Conservation (phyloP, 2,113 vertebrate genomes). For the Polypterus senegalus region DNA sequence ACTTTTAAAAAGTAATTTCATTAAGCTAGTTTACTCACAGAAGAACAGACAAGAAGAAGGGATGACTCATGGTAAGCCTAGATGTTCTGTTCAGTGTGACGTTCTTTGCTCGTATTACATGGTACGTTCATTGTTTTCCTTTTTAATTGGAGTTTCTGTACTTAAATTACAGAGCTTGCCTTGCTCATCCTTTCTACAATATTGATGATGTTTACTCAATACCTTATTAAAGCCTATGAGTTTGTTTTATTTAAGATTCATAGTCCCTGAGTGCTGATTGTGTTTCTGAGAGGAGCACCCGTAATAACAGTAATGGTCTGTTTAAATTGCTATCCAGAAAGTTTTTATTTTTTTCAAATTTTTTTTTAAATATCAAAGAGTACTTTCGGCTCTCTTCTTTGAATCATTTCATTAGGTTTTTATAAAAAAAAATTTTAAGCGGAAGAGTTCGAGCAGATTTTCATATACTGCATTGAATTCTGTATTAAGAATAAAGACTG, state of each 20-base stretch:
- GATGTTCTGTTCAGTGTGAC: slow-evolving; percentile 29
- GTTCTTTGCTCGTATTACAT: slow-evolving; percentile 33
- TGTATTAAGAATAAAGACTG: too few species aligned
- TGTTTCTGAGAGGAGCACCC: slow-evolving; percentile 31
- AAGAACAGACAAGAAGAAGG: slow-evolving; percentile 30
- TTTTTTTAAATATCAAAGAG: too few species aligned
- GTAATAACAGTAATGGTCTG: background rate
- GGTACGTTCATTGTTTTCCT: slow-evolving; percentile 25
- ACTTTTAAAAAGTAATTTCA: slow-evolving; percentile 23
- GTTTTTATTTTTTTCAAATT: background rate
- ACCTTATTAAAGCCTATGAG: background rate
- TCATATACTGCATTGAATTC: too few species aligned
- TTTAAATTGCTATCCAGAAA: background rate
- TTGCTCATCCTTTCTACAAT: slow-evolving; percentile 2
- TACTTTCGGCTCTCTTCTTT: too few species aligned
- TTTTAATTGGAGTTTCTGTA: slow-evolving; percentile 2
- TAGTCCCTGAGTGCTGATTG: slow-evolving; percentile 23
- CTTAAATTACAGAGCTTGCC: slow-evolving; percentile 6
- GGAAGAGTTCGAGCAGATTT: too few species aligned
- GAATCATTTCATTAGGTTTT: too few species aligned
- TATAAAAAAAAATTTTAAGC: too few species aligned
- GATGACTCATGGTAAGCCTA: slow-evolving; percentile 17
- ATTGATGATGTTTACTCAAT: slow-evolving; percentile 5
- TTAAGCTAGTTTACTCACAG: slow-evolving; percentile 30
- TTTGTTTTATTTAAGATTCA: slow-evolving; percentile 3